Conservation (phyloP, 35 echinoderm and acorn worm genomes). For the Stichopus chloronotus region DNA sequence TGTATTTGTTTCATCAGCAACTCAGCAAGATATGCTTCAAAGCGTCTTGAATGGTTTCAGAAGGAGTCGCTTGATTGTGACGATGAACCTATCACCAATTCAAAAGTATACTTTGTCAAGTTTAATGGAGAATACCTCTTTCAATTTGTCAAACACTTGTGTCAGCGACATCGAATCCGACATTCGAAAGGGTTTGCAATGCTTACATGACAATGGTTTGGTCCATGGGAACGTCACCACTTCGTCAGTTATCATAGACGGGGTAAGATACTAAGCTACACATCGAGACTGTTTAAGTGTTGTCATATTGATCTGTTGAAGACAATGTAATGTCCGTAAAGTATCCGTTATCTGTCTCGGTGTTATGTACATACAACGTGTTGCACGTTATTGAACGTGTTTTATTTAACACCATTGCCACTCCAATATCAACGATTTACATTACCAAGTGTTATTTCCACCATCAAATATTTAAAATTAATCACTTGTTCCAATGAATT, state of each 20-base stretch:
- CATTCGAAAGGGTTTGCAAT: not conserved
- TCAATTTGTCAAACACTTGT: not conserved
- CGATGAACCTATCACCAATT: not conserved
- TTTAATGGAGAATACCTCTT: not conserved
- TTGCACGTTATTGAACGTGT: no score
- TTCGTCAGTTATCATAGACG: not conserved
- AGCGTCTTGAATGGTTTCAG: not conserved
- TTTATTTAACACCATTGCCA: no score
- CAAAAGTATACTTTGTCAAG: not conserved
- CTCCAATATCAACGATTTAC: no score
- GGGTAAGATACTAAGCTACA: conserved; percentile 7
- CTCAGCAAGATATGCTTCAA: not conserved
- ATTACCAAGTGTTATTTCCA: no score
- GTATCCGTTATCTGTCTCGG: no score
- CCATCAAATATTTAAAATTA: no score
- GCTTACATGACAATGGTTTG: not conserved
- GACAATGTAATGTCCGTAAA: no score
- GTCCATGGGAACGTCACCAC: not conserved
- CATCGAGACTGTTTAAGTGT: no score
- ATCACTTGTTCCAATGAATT: no score
- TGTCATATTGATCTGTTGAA: no score
- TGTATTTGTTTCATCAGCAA: not conserved
- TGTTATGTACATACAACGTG: no score
- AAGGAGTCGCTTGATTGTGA: not conserved
- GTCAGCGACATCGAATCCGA: not conserved